Conservation (phyloP, 2,113 vertebrate species). For the Mesitornis unicolor region DNA sequence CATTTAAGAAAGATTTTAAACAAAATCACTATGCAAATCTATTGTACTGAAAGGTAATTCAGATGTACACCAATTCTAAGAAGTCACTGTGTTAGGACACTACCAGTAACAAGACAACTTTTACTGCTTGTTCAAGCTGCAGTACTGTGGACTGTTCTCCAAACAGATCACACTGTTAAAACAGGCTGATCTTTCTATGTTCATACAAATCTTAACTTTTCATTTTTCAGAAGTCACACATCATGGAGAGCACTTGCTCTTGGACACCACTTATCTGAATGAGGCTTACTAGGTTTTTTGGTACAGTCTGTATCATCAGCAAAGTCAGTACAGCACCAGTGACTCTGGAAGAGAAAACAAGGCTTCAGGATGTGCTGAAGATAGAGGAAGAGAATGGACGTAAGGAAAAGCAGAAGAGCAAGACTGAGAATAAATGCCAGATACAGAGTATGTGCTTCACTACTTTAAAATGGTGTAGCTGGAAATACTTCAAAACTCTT, state of each 20-base stretch:
- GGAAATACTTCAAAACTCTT: slow-evolving; percentile 19
- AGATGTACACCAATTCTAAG: neutral
- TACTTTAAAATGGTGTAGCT: slow-evolving; percentile 31
- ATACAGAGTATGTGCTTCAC: neutral
- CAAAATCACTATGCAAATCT: neutral
- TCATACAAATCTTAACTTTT: neutral
- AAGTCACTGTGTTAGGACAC: neutral
- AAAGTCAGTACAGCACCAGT: neutral
- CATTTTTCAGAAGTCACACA: neutral
- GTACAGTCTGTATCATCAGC: neutral
- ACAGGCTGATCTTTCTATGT: neutral
- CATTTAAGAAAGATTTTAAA: neutral
- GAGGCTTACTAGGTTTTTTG: neutral
- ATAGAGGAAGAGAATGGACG: neutral
- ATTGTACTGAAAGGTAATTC: neutral
- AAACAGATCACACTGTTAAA: too few relatives aligned
- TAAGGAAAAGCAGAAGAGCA: neutral
- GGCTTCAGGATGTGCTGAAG: neutral
- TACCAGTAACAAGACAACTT: neutral
- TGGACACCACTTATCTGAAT: neutral
- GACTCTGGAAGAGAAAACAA: neutral
- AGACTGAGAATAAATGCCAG: neutral
- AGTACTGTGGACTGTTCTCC: neutral
- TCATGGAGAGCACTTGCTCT: neutral
- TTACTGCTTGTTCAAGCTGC: neutral